A percentile compares a stretch with the other conserved stretches of the same genome.
Conservation (phyloP, 2,797 vertebrate genomes). For the Anabacerthia variegaticeps region DNA sequence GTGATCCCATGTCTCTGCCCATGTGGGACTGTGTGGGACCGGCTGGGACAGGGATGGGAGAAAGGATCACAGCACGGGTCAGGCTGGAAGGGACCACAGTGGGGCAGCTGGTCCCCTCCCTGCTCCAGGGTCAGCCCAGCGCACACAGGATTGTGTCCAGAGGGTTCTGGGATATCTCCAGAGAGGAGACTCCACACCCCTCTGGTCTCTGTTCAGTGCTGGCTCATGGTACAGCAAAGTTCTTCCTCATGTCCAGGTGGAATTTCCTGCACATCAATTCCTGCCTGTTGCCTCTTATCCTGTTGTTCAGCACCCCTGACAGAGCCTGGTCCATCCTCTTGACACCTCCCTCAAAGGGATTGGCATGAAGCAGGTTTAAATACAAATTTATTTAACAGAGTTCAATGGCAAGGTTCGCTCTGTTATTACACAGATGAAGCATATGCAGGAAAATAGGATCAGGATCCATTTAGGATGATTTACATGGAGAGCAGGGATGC, state of each 20-base stretch:
- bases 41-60: not conserved
- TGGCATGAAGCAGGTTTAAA: not conserved
- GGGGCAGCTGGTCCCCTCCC: not conserved
- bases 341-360: not conserved
- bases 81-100: not conserved
- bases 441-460: not conserved
- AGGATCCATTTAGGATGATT: not conserved
- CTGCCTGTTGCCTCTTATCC: not conserved
- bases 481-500: rapidly evolving
- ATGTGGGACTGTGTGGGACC: not conserved
- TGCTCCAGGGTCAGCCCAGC: not conserved
- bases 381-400: not conserved
- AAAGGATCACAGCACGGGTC: not conserved
- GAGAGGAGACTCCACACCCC: not conserved
- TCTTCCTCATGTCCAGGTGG: not conserved
- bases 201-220: not conserved
- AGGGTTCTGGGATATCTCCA: not conserved
- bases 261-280: not conserved
- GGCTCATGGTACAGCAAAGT: not conserved
- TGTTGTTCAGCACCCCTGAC: not conserved
- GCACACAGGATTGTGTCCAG: not conserved
- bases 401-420: not conserved
- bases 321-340: not conserved
- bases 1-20: rapidly evolving
- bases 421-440: rapidly evolving